These are phyloP conservation scores for Macropis europaea DNA, from an alignment of 2,888 invertebrate species.

Conservation along the genomic window DNA sequence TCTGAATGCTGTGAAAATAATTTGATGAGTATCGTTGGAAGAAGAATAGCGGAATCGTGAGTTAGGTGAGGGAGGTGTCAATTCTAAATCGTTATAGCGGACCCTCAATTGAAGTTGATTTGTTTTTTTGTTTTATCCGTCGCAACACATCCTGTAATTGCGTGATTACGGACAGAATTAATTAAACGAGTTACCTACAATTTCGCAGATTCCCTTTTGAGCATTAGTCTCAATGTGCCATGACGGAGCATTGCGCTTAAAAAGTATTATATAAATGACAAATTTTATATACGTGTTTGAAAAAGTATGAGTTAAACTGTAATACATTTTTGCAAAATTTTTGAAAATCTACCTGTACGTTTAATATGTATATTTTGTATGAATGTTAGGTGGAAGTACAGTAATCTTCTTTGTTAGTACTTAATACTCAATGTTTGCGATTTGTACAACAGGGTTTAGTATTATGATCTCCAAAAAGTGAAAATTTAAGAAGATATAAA, in stretches of 20 bases:
- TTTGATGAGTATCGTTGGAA: background rate
- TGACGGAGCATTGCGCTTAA: background rate
- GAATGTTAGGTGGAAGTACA: slow-evolving; percentile 4
- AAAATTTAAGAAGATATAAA: background rate
- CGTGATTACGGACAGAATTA: too few species aligned
- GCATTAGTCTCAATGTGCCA: slow-evolving; percentile 23
- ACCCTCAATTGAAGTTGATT: too few species aligned
- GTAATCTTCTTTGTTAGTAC: slow-evolving; percentile 34
- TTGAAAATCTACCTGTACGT: background rate
- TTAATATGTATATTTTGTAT: background rate
- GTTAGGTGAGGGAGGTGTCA: too few species aligned
- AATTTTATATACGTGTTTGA: background rate
- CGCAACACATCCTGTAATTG: too few species aligned
- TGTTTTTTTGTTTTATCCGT: background rate
- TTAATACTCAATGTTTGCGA: slow-evolving; percentile 45
- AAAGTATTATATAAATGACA: background rate
- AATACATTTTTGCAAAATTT: background rate
- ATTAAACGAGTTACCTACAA: too few species aligned
- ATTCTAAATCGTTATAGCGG: too few species aligned
- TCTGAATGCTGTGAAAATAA: background rate
- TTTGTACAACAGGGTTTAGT: background rate
- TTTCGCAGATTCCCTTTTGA: background rate
- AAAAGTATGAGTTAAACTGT: background rate
- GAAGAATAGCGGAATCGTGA: too few species aligned
- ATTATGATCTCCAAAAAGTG: background rate